Percentiles rank a stretch among this genome's conserved stretches.
Evolutionary conservation across 2,888 invertebrate genomes (phyloP).

Genomic region (Hydrotaea diabolus): DNA sequence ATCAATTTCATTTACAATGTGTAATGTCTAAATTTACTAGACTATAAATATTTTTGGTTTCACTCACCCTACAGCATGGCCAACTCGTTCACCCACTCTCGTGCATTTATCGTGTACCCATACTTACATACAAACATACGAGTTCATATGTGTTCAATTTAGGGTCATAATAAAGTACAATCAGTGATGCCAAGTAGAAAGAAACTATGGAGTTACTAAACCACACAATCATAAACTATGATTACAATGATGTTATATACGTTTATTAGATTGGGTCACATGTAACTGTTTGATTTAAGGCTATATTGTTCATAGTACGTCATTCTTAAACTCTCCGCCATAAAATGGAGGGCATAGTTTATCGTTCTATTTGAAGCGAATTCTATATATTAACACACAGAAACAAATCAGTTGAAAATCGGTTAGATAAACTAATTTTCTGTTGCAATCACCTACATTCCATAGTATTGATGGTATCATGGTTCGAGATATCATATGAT

Average conservation of each 20-base stretch:
- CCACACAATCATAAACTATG: slow-evolving; percentile 62
- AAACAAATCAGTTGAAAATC: too few species aligned
- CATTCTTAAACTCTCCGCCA: too few species aligned
- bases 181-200: slow-evolving; percentile 66
- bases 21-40: slow-evolving; percentile 42
- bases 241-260: slow-evolving; percentile 50
- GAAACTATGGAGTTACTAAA: slow-evolving; percentile 59
- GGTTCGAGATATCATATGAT: too few species aligned
- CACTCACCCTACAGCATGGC: background rate
- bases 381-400: too few species aligned
- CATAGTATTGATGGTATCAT: too few species aligned
- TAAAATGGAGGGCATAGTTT: too few species aligned
- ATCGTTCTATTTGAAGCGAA: too few species aligned
- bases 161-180: slow-evolving; percentile 62
- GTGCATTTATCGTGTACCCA: too few species aligned
- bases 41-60: slow-evolving; percentile 28
- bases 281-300: too few species aligned
- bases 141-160: slow-evolving; percentile 44
- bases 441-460: too few species aligned
- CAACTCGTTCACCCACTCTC: background rate
- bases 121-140: background rate
- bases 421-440: too few species aligned
- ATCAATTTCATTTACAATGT: slow-evolving; percentile 41
- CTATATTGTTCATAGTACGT: too few species aligned
- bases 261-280: background rate